Percentiles rank a stretch among this genome's conserved stretches.
Conservation (phyloP, 2,797 vertebrate species). For the Zenarchopterus dispar region DNA sequence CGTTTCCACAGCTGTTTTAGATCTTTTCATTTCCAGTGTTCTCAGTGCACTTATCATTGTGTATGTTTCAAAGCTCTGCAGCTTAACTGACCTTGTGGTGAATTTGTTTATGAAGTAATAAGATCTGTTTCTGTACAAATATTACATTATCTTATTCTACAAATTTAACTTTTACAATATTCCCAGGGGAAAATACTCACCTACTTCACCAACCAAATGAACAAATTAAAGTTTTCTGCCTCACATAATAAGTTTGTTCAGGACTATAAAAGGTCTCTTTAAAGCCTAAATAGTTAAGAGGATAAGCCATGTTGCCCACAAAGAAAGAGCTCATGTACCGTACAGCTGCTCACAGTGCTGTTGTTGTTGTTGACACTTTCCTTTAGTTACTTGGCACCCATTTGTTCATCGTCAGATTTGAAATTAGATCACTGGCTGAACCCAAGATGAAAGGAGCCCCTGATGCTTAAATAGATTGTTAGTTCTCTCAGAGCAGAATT, state of each 20-base stretch:
- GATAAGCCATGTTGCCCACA: conserved; percentile 50
- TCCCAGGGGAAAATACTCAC: conserved; percentile 46
- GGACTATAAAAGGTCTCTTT: conserved; percentile 63
- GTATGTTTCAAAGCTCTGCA: not conserved
- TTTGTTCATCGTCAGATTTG: conserved; percentile 69
- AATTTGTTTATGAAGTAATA: too few relatives aligned
- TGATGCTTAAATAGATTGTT: conserved; percentile 66
- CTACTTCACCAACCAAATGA: conserved; percentile 29
- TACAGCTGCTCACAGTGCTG: conserved; percentile 53
- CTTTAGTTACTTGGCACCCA: conserved; percentile 56
- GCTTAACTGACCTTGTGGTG: too few relatives aligned
- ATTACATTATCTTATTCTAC: conserved; percentile 23
- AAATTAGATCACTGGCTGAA: conserved; percentile 72
- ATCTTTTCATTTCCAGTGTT: too few relatives aligned
- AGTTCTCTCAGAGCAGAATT: conserved; percentile 57
- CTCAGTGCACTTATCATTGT: not conserved
- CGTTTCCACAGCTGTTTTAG: too few relatives aligned
- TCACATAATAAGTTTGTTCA: conserved; percentile 56
- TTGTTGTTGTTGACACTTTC: conserved; percentile 67
- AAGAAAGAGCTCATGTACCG: conserved; percentile 72
- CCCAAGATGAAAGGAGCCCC: conserved; percentile 63
- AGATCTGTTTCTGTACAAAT: not conserved
- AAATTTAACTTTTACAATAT: conserved; percentile 33
- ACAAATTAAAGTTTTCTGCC: conserved; percentile 48
- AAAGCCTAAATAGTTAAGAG: conserved; percentile 48